These are phyloP conservation scores for Rambutsinella grinnellia DNA, from an alignment of 2,888 invertebrate species.

Conservation along the genomic window DNA sequence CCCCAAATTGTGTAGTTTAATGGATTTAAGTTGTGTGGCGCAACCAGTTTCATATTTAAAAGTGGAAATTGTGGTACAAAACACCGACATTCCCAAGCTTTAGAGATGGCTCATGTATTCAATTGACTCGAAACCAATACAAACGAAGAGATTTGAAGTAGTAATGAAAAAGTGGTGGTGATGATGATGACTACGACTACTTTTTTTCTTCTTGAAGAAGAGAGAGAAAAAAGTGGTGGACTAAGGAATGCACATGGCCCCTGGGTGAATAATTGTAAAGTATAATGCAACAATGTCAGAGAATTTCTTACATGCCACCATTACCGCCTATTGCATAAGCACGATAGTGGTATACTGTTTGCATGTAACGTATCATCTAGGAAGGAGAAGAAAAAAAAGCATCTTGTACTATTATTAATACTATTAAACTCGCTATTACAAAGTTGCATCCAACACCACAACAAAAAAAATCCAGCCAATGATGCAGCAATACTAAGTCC, in stretches of 20 bases:
- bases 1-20: too few relatives aligned
- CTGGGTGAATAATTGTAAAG: conserved; percentile 65
- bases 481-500: conserved; percentile 12
- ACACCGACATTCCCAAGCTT: too few relatives aligned
- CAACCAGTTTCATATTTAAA: too few relatives aligned
- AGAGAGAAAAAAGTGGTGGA: conserved; percentile 39
- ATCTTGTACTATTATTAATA: conserved; percentile 31
- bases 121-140: conserved; percentile 5
- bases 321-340: conserved; percentile 1
- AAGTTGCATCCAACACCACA: conserved; percentile 9
- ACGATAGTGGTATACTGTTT: not conserved
- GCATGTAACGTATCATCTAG: conserved; percentile 16
- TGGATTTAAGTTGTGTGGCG: too few relatives aligned
- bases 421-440: conserved; percentile 19
- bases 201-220: conserved; percentile 15
- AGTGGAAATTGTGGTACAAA: too few relatives aligned
- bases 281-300: conserved; percentile 42
- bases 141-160: not conserved
- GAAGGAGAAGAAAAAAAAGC: not conserved
- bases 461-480: conserved; percentile 14
- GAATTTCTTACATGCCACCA: conserved; percentile 9
- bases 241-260: conserved; percentile 66
- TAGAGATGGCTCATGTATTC: too few relatives aligned
- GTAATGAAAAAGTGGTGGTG: conserved; percentile 6
- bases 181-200: not conserved